Base-by-base conservation (phyloP, 1,140 invertebrate species). In the Pemphigus obesinymphae region DNA sequence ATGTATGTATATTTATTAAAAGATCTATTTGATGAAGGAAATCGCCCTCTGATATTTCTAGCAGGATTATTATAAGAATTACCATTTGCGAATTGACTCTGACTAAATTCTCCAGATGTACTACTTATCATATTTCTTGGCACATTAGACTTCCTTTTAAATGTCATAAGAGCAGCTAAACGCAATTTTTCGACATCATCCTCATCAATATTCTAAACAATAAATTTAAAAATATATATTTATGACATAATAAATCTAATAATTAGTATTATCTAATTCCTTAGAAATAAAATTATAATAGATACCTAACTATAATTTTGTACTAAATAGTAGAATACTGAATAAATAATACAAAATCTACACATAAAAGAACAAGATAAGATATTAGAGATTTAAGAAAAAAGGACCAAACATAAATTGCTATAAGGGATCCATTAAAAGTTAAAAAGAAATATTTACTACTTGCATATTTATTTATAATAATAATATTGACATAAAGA, bases 101-200 rank as follows among this genome's bases (percentile, higher is more conserved):
- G 37, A 37, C n/a, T 34, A 37, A 76, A 55, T 55, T 76, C 73
- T 76, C 50, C 73, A 13, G 55, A 80, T 63, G 76, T 63, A 80
- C 76, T 80, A 31, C 76, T 80, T 43, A 80, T 80, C 63, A 55
- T 29, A 80, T 80, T 80, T n/a, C 31, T 43, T 31, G 26, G 37
- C 23, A 43, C 37, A 80, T 58, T 80, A 26, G 76, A 43, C 45
- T 63, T 80, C 31, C 29, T 80, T 63, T 80, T 80, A 43, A 55
- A 80, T 5, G 76, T 40, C 76, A 80, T 80, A 31, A 80, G 76
- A n/a, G 76, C 76, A 63, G 76, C 76, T 45, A 80, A 20, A 31
- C 76, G 76, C 63, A 80, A 61, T 48, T 55, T 61, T 45, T 80
- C 76, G 43, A 80, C 76, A 80, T 80, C 76, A 63, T 80, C 55